These are phyloP conservation scores for Trachemys scripta DNA, from an alignment of 2,113 vertebrate genomes.

Conservation along the genomic window DNA sequence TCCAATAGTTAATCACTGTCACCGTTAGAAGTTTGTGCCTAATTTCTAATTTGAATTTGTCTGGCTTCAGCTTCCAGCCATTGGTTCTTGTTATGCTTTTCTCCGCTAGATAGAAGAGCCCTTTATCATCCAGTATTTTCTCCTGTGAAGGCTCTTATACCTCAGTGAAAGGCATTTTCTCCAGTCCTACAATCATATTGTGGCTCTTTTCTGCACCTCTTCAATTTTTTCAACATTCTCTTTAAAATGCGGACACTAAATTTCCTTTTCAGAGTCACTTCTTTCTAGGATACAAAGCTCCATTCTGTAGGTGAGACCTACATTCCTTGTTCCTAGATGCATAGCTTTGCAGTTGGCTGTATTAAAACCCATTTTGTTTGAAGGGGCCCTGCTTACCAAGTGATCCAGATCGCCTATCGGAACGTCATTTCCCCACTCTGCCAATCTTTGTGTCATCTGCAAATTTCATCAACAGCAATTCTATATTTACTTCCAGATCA, in stretches of 20 bases:
- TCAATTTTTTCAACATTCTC: not conserved
- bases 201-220: not conserved
- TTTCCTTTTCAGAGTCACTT: not conserved
- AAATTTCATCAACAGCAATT: not conserved
- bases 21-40: not conserved
- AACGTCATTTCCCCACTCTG: not conserved
- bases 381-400: not conserved
- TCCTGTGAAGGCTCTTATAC: not conserved
- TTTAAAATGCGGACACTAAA: not conserved
- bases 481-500: not conserved
- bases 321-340: not conserved
- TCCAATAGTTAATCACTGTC: not conserved
- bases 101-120: not conserved
- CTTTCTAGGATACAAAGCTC: not conserved
- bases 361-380: not conserved
- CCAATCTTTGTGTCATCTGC: not conserved
- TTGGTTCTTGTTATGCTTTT: not conserved
- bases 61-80: not conserved
- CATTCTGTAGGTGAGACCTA: not conserved
- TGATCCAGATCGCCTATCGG: accelerated
- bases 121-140: not conserved
- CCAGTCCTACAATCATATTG: not conserved
- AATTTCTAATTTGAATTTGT: not conserved
- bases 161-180: not conserved
- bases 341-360: too few relatives aligned